Conservation (phyloP, 2,113 vertebrate genomes). For the Geococcyx californianus region DNA sequence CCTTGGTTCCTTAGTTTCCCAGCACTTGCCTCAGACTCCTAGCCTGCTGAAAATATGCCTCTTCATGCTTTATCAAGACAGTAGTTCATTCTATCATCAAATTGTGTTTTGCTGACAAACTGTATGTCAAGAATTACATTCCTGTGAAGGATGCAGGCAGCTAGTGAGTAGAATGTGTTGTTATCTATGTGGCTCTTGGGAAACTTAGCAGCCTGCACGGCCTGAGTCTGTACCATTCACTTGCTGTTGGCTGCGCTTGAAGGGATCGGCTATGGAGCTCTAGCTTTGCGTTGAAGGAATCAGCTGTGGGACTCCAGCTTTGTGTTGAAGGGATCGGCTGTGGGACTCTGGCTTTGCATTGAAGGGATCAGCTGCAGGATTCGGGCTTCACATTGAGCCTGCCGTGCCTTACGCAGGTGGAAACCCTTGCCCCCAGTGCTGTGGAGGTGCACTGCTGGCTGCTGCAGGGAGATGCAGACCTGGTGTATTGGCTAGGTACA, state of each 20-base stretch:
- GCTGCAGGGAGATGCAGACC: not conserved
- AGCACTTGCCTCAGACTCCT: not conserved
- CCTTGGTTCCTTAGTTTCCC: not conserved
- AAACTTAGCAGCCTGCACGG: not conserved
- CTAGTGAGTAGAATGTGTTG: not conserved
- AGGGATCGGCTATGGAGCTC: not conserved
- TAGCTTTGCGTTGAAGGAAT: not conserved
- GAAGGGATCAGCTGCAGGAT: not conserved
- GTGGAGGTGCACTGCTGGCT: not conserved
- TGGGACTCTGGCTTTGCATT: not conserved
- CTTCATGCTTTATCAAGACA: slow-evolving; percentile 12
- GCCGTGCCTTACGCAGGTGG: not conserved
- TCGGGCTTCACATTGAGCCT: not conserved
- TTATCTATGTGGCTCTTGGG: not conserved
- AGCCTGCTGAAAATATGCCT: not conserved
- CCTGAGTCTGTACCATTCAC: not conserved
- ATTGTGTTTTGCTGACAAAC: slow-evolving; percentile 23
- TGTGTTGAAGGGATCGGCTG: not conserved
- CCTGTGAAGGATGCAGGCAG: not conserved
- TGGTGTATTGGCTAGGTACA: fast-evolving
- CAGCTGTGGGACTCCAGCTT: not conserved
- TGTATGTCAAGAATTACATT: not conserved
- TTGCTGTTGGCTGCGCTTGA: not conserved
- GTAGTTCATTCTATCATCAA: not conserved
- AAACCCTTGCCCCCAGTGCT: not conserved